Percentiles rank a stretch among this genome's conserved stretches.
phyloP scores from a whole-genome alignment of 2,797 vertebrate genomes.

The Etheostoma nigrum region DNA sequence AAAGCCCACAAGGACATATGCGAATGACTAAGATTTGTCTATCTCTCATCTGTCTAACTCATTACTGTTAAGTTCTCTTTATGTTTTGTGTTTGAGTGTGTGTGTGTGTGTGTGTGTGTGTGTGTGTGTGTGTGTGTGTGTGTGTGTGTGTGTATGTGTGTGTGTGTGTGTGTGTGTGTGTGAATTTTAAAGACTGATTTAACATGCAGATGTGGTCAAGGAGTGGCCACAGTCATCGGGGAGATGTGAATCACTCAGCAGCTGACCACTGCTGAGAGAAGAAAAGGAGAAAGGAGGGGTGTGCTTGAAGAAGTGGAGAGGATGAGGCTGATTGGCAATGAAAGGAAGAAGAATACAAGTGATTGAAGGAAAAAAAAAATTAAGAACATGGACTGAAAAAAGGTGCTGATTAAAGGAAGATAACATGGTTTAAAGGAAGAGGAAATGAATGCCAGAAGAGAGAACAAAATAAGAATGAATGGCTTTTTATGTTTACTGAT shows the following conservation, averaged over 20 bases:
- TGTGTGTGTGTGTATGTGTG: too few relatives aligned
- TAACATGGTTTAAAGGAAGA: background rate
- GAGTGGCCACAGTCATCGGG: slow-evolving; percentile 20
- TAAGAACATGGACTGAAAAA: background rate
- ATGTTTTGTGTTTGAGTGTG: slow-evolving; percentile 3
- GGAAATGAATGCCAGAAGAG: background rate
- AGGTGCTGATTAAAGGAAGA: slow-evolving; percentile 4
- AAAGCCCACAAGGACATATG: slow-evolving; percentile 50
- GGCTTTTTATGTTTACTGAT: background rate
- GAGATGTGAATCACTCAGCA: slow-evolving; percentile 45
- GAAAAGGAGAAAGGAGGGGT: background rate
- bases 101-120: background rate
- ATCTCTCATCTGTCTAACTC: slow-evolving; percentile 32
- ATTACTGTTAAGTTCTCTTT: background rate
- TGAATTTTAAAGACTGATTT: slow-evolving; percentile 21
- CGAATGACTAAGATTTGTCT: slow-evolving; percentile 50
- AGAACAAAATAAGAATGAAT: background rate
- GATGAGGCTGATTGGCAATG: background rate
- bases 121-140: too few relatives aligned
- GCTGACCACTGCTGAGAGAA: slow-evolving; percentile 33
- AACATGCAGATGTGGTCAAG: slow-evolving; percentile 19
- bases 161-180: background rate
- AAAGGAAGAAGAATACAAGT: background rate
- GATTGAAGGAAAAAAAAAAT: background rate
- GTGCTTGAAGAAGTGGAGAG: background rate